Evolutionary conservation across 2,797 vertebrate species (phyloP).

Genomic region (Mus spretus): DNA sequence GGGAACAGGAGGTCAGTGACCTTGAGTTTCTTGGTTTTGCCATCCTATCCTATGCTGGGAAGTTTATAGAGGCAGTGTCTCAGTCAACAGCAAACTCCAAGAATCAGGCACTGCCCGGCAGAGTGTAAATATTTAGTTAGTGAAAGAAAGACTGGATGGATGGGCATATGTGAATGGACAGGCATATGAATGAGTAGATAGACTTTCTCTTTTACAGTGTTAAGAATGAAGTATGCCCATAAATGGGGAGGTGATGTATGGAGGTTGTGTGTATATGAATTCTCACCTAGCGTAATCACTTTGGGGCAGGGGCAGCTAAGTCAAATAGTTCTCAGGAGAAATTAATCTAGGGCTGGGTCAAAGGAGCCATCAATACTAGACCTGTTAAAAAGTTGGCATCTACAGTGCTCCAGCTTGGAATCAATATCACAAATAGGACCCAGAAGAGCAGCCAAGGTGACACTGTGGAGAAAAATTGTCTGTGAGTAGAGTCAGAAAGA

Average conservation of each 20-base stretch:
- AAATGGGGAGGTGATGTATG: background rate
- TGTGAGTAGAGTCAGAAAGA: background rate
- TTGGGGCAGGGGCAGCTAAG: background rate
- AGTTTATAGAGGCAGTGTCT: background rate
- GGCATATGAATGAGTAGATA: background rate
- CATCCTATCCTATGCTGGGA: background rate
- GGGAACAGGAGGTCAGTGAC: background rate
- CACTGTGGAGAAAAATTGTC: background rate
- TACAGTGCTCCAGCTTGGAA: background rate
- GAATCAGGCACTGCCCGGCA: background rate
- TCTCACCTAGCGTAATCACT: background rate
- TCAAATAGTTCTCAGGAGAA: conserved; percentile 22
- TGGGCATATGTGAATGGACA: background rate
- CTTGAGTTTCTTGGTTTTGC: conserved; percentile 9
- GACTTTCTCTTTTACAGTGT: background rate
- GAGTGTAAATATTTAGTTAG: conserved; percentile 4
- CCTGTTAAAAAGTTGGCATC: background rate
- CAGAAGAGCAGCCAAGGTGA: background rate
- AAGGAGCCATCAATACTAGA: background rate
- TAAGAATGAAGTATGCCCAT: conserved; percentile 19
- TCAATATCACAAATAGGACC: background rate
- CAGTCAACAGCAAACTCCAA: background rate
- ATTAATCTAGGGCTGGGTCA: background rate
- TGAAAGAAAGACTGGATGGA: background rate
- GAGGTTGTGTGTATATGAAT: background rate